Evolutionary conservation across 2,888 invertebrate genomes (phyloP).

Genomic region (Nephrocerus scutellatus): DNA sequence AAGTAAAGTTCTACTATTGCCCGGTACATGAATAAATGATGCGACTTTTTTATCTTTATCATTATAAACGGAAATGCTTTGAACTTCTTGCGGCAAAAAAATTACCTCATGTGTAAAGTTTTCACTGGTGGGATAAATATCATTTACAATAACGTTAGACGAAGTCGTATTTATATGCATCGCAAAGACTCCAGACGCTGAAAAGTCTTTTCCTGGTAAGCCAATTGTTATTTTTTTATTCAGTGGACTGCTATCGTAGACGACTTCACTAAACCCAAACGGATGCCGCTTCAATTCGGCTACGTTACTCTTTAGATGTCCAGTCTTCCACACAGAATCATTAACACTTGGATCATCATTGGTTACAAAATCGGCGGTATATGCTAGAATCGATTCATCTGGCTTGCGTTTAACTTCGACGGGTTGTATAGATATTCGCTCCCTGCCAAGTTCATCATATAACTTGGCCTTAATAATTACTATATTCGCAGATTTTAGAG

Average conservation of each 20-base stretch:
- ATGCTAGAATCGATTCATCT: conserved; percentile 1
- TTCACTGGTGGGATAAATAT: conserved; percentile 4
- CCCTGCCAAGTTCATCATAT: conserved; percentile 13
- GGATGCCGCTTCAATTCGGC: conserved; percentile 4
- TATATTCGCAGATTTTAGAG: conserved; percentile 4
- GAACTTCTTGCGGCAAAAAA: conserved; percentile 1
- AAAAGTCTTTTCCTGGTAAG: conserved; percentile 11
- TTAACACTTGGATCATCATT: neutral
- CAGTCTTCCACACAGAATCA: conserved; percentile 12
- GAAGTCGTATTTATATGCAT: conserved; percentile 7
- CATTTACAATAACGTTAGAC: neutral
- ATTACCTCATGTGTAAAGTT: conserved; percentile 10
- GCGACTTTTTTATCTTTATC: conserved; percentile 10
- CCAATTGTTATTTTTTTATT: conserved; percentile 7
- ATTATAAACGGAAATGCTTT: conserved; percentile 9
- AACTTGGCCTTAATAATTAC: conserved; percentile 11
- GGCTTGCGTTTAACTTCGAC: conserved; percentile 2
- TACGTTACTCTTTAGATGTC: conserved; percentile 5
- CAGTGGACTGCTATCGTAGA: conserved; percentile 8
- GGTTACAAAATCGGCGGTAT: conserved; percentile 3
- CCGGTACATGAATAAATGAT: conserved; percentile 2
- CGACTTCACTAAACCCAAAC: conserved; percentile 6
- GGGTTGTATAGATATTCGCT: conserved; percentile 9
- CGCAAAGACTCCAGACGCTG: conserved; percentile 6
- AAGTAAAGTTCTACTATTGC: conserved; percentile 6